These are phyloP conservation scores for Drosophila micromelanica DNA, from an alignment of 1,140 invertebrate genomes.

Conservation along the genomic window DNA sequence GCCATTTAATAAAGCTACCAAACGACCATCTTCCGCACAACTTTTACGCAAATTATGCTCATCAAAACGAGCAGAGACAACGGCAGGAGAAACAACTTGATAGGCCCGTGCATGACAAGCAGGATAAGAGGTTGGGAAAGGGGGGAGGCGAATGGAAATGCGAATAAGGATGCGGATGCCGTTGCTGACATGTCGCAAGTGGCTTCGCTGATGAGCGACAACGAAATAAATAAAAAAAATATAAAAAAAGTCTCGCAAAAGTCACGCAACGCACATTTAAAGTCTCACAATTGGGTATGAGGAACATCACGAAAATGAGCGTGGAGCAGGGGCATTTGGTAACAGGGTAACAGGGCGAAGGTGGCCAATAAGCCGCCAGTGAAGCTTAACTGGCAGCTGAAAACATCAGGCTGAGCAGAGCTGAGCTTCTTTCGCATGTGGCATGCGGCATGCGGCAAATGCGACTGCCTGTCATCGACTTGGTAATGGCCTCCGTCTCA, in stretches of 20 bases:
- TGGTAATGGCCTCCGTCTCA: constrained; percentile 2
- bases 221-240: constrained; percentile 27
- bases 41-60: constrained; percentile 52
- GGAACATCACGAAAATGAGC: constrained; percentile 15
- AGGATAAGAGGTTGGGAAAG: background rate
- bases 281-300: constrained; percentile 26
- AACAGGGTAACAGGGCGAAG: background rate
- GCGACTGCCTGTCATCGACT: constrained; percentile 35
- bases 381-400: constrained; percentile 23
- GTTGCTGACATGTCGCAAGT: constrained; percentile 62
- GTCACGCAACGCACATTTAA: constrained; percentile 74
- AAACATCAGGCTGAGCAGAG: constrained; percentile 21
- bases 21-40: constrained; percentile 23
- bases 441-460: constrained; percentile 15
- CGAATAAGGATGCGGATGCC: constrained; percentile 35
- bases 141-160: constrained; percentile 14
- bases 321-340: background rate
- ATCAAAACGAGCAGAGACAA: constrained; percentile 31
- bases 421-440: constrained; percentile 15
- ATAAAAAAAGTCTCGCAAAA: constrained; percentile 60
- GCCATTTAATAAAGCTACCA: constrained; percentile 69
- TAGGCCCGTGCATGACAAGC: constrained; percentile 25
- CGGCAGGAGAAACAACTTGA: constrained; percentile 9
- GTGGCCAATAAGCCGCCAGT: constrained; percentile 32
- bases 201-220: constrained; percentile 58